Evolutionary conservation across 2,888 invertebrate genomes (phyloP).

Genomic region (Phyto melanocephala): DNA sequence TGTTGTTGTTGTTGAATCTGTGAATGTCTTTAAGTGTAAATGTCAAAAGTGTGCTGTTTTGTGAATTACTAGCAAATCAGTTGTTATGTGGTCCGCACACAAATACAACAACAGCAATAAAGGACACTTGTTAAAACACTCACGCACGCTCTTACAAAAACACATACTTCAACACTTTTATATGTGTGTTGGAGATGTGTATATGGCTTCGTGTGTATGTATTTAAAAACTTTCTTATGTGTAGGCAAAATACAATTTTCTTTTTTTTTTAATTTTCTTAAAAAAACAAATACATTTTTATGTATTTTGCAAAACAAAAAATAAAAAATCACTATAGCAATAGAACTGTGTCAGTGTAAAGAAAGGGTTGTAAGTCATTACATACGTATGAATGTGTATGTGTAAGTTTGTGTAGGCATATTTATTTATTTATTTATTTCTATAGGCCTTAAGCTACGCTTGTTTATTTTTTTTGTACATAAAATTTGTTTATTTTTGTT

Average conservation of each 20-base stretch:
- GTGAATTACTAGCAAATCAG: slow-evolving; percentile 55
- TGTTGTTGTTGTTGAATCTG: background rate
- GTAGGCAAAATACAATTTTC: slow-evolving; percentile 9
- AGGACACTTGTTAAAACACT: slow-evolving; percentile 52
- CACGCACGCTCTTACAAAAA: slow-evolving; percentile 30
- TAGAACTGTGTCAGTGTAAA: slow-evolving; percentile 15
- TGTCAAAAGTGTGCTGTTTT: background rate
- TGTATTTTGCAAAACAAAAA: slow-evolving; percentile 9
- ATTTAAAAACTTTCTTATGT: background rate
- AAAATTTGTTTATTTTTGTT: slow-evolving; percentile 8
- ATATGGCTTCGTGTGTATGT: background rate
- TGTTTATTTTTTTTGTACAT: slow-evolving; percentile 25
- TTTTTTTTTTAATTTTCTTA: background rate
- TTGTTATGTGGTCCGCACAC: slow-evolving; percentile 32
- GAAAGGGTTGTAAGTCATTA: slow-evolving; percentile 9
- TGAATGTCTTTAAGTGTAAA: background rate
- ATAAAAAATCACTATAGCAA: background rate
- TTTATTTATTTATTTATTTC: slow-evolving; percentile 56
- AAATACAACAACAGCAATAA: slow-evolving; percentile 27
- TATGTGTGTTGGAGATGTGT: background rate
- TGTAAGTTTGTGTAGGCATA: background rate
- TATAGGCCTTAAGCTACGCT: slow-evolving; percentile 63
- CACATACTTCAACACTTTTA: slow-evolving; percentile 22
- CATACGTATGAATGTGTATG: background rate
- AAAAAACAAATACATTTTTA: slow-evolving; percentile 42